Evolutionary conservation across 30 jellyfish, hydroid and myxozoan species (phyloP), one percentile per base, ranked within the genome.

Genomic region (Aurelia coerulea): DNA sequence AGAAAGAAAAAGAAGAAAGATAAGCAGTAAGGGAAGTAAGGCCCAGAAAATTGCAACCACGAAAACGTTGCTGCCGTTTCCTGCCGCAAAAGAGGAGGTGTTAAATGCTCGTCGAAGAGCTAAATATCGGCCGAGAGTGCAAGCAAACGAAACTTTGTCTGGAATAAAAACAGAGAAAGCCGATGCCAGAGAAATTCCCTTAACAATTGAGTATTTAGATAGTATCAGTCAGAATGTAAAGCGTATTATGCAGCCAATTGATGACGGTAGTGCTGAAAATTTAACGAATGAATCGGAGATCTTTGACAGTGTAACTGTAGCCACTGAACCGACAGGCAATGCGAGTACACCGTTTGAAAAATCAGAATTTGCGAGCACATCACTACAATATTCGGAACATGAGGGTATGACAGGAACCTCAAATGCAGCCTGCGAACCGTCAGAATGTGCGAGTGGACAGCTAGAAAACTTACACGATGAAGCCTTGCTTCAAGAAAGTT

Each of bases 101-200:
- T 65, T 77, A 13, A 60, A 77, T 62, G 41, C 87, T 51, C 87
- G 87, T 37, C 64, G 83, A 13, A 77, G 87, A 37, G 87, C 76
- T 15, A 77, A 77, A 41, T 5, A 18, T 46, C 74, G 62, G 65
- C 14, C 67, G 6, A 77, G n/a, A 8, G 63, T 46, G 56, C 6
- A 62, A 17, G 10, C 17, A 34, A 39, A 62, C 10, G 31, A 37
- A 23, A 17, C 9, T 0, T 46, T 9, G 19, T 10, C n/a, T 5
- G 52, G 53, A 29, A 0, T n/a, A 11, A 35, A 12, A 16, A 51
- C 31, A 10, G 33, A 18, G 65, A 12, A 33, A 32, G 62, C 5
- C 12, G 42, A 77, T 42, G 67, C 37, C 11, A 69, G 41, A 10
- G 65, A 64, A 8, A 62, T 7, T 13, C 62, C 34, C 1, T 0